Percentiles rank a stretch among this genome's conserved stretches.
phyloP scores from a whole-genome alignment of 2,888 invertebrate genomes.

The Tinea semifulvella region DNA sequence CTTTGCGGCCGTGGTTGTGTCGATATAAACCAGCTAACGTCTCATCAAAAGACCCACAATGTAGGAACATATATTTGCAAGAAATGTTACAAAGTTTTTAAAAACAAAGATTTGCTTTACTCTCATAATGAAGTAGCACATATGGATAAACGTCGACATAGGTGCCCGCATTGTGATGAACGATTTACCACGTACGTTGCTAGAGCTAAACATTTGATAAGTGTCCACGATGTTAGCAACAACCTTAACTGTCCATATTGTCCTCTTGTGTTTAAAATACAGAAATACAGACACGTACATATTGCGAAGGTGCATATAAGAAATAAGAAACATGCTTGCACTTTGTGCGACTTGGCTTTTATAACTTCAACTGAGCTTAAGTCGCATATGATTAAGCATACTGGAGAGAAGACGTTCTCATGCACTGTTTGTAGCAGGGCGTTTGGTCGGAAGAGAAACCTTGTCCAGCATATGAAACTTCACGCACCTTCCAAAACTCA shows the following conservation, averaged over 20 bases:
- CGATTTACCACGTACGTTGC: background rate
- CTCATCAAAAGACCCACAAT: slow-evolving; percentile 48
- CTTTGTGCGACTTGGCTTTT: slow-evolving; percentile 29
- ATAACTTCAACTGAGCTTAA: slow-evolving; percentile 31
- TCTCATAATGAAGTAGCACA: background rate
- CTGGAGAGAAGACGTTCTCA: slow-evolving; percentile 30
- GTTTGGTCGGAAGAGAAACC: slow-evolving; percentile 24
- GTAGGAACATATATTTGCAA: slow-evolving; percentile 42
- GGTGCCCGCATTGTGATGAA: background rate
- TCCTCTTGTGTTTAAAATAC: background rate
- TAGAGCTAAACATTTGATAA: background rate
- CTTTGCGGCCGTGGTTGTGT: slow-evolving; percentile 30
- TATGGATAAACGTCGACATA: background rate
- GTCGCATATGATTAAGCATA: slow-evolving; percentile 34
- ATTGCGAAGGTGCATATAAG: slow-evolving; percentile 21
- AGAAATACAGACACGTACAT: background rate
- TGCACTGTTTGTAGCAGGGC: slow-evolving; percentile 29
- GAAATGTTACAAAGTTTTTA: slow-evolving; percentile 10
- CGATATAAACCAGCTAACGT: slow-evolving; percentile 43
- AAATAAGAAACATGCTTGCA: slow-evolving; percentile 30
- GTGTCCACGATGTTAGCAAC: background rate
- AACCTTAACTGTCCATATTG: background rate
- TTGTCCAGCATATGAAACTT: slow-evolving; percentile 37
- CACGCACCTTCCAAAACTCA: too few relatives aligned
- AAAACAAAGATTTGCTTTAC: background rate